These are phyloP conservation scores for Cheilosia soror DNA, from an alignment of 2,888 invertebrate genomes.

Conservation along the genomic window DNA sequence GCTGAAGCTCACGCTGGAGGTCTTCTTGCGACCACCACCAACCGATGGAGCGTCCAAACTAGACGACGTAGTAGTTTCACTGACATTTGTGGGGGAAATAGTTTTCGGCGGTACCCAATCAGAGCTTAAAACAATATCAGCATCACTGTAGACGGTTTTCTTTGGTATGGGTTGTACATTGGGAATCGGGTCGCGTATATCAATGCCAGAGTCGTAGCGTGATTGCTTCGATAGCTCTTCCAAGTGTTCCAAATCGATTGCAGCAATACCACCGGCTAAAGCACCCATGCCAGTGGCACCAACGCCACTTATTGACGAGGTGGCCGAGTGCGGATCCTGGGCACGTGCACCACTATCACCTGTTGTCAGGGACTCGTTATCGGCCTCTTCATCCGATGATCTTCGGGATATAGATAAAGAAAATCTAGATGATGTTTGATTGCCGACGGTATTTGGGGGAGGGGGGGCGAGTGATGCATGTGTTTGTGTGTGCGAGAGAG, in stretches of 20 bases:
- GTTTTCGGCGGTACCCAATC: constrained; percentile 95
- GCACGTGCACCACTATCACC: constrained; percentile 81
- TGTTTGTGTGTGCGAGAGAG: constrained; percentile 14
- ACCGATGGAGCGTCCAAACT: constrained; percentile 80
- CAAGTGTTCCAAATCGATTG: constrained; percentile 84
- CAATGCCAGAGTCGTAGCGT: constrained; percentile 95
- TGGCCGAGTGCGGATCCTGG: constrained; percentile 80
- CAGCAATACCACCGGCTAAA: constrained; percentile 77
- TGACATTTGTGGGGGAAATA: constrained; percentile 89
- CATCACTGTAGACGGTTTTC: constrained; percentile 90
- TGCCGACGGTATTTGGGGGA: constrained; percentile 67
- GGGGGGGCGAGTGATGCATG: constrained; percentile 32
- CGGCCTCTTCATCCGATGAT: constrained; percentile 84
- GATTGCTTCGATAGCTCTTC: constrained; percentile 90
- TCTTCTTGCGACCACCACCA: constrained; percentile 86
- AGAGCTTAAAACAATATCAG: constrained; percentile 93
- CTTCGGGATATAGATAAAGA: constrained; percentile 84
- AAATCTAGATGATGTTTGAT: constrained; percentile 80
- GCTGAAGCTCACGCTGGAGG: constrained; percentile 89
- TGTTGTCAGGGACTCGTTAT: constrained; percentile 82
- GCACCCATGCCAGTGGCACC: constrained; percentile 68
- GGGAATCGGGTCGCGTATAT: constrained; percentile 91
- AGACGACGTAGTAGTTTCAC: constrained; percentile 84
- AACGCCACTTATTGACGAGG: constrained; percentile 79
- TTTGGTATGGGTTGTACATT: constrained; percentile 87